A percentile compares a stretch with the other conserved stretches of the same genome.
Evolutionary conservation across 2,888 invertebrate genomes (phyloP).

Genomic region (Hipparchia semele): DNA sequence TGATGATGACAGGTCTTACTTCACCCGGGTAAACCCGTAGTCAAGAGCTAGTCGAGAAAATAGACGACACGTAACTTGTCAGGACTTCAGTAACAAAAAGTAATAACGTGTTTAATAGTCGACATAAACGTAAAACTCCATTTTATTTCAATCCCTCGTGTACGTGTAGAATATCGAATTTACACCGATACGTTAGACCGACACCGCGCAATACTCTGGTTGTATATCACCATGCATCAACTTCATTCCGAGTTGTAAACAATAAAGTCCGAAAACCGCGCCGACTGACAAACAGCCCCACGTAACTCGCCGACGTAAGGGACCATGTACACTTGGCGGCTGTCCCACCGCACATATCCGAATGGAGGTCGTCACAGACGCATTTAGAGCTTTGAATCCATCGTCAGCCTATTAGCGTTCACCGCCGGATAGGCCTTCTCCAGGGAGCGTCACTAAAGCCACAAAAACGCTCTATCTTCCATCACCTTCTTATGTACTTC

Average conservation of each 20-base stretch:
- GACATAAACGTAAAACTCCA: constrained; percentile 6
- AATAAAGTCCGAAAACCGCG: not conserved
- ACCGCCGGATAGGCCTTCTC: too few relatives aligned
- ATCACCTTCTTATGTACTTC: too few relatives aligned
- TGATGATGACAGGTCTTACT: not conserved
- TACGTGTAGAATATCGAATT: not conserved
- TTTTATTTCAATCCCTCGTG: constrained; percentile 8
- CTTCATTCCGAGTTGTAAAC: constrained; percentile 1
- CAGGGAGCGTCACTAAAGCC: too few relatives aligned
- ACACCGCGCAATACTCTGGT: not conserved
- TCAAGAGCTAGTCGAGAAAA: not conserved
- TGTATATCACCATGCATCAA: not conserved
- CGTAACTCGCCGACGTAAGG: not conserved
- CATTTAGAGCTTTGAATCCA: not conserved
- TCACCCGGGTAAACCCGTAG: not conserved
- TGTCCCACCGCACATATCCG: not conserved
- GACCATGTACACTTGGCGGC: not conserved
- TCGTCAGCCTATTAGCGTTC: too few relatives aligned
- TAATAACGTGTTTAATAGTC: constrained; percentile 1
- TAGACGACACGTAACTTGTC: not conserved
- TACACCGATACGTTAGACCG: not conserved
- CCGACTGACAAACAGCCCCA: not conserved
- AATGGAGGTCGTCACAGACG: not conserved
- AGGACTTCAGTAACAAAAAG: not conserved
- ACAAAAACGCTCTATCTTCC: too few relatives aligned